Evolutionary conservation across 2,797 vertebrate species (phyloP), one percentile per base, ranked within the genome.

Genomic region (Anabacerthia variegaticeps): DNA sequence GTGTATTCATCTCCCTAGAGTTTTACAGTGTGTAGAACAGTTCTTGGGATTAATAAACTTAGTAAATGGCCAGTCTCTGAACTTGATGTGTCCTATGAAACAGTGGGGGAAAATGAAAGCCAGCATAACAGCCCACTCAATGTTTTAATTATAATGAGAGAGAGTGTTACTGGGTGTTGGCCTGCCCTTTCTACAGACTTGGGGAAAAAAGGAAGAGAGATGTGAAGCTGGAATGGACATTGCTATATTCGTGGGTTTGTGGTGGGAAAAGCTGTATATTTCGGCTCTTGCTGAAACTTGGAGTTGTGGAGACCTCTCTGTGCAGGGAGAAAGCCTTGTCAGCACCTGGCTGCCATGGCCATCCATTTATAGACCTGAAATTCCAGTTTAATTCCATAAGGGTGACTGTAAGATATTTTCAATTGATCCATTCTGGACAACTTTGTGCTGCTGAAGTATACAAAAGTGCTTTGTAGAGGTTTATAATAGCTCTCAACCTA

Each of bases 201-300:
- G 0, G 37, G 27, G 30, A 51, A 18, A 36, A 59, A 76, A 37
- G 46, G 37, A 55, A 77, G 27, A 43, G 37, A 15, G 49, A 27
- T 0, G 0, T 11, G 48, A 85, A 88, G 49, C 44, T 41, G 78
- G 37, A 27, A 37, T 11, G 27, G 72, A 2, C 37, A 6, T 17
- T 0, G 6, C 41, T 36, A 0, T 34, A 26, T 6, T 3, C 37
- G 65, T 0, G 0, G 24, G 1, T 62, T 66, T n/a, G 37, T 15
- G 65, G 10, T 77, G 54, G 81, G 20, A 61, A 66, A 46, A 54
- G 21, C 54, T 74, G 28, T 10, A 1, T 55, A 6, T 15, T 58
- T 65, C 65, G 76, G 76, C 54, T 72, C 34, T 44, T 65, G 28
- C 36, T n/a, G n/a, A n/a, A n/a, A n/a, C n/a, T 34, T 92, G 83